Base-by-base conservation (phyloP, 2,113 vertebrate genomes). In the Phalacrocorax brasilianus region DNA sequence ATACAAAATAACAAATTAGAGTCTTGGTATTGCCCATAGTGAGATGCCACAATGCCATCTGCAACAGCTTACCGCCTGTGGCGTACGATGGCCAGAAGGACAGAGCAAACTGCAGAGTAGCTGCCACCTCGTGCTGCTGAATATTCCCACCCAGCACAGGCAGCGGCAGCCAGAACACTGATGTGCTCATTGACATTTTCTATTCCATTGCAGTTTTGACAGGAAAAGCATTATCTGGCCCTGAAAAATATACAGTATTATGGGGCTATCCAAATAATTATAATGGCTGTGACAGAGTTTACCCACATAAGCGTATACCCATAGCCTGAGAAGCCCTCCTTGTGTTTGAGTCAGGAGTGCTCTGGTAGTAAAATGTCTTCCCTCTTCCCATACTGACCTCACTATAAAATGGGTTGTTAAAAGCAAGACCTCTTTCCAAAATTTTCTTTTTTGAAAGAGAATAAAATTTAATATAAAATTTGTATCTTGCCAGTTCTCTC, bases 251-350 rank as follows among this genome's bases (percentile, higher is more conserved):
- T 3, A 9, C 2, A 20, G 12, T 7, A 35, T 20, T 30, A 8
- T 30, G 35, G 52, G 40, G 7, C 19, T 50, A n/a, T 4, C 32
- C 49, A 32, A 68, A 12, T 33, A 38, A 35, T 38, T 52, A 22
- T 24, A 19, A 7, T 5, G 20, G 35, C n/a, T 45, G 6, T 16
- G 40, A 66, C 44, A 62, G 38, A 59, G 33, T 10, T 85, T 18
- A 10, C 44, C 38, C 49, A 11, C 0, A 1, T 26, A 75, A 66
- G 16, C 0, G 0, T 2, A 16, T 1, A 28, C 22, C 11, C n/a
- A 28, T 2, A 62, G 56, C 45, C n/a, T 40, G 5, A 5, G n/a
- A 79, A 63, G 35, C 12, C 12, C 14, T 82, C 24, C 5, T 23
- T 7, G 40, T 8, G 26, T 6, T 40, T 26, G 10, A 9, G 6